Percentiles rank a stretch among this genome's conserved stretches.
These are phyloP conservation scores for Rhagium mordax DNA, from an alignment of 2,888 invertebrate species.

Conservation along the genomic window DNA sequence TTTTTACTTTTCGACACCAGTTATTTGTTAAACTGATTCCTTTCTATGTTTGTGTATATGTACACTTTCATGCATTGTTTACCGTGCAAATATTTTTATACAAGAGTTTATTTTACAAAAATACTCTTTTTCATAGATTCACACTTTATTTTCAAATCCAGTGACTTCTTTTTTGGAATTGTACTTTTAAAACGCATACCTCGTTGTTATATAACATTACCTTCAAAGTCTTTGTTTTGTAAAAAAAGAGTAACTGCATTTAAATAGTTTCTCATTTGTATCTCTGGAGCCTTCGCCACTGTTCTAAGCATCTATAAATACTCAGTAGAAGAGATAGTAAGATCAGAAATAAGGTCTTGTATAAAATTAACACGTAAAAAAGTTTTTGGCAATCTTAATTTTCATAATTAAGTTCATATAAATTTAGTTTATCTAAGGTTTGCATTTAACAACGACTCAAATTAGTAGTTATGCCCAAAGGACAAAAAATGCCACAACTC, in stretches of 20 bases:
- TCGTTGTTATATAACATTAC: not conserved
- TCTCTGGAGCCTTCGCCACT: not conserved
- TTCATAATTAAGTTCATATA: not conserved
- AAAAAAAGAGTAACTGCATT: not conserved
- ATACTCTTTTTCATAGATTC: not conserved
- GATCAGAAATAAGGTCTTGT: conserved; percentile 15
- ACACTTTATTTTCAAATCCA: not conserved
- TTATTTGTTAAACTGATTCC: not conserved
- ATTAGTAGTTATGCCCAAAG: no score
- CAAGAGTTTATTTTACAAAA: conserved; percentile 5
- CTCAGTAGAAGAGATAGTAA: not conserved
- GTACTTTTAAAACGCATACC: not conserved
- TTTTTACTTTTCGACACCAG: conserved; percentile 8
- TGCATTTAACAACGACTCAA: not conserved
- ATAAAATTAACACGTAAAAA: conserved; percentile 12
- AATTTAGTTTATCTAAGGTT: not conserved
- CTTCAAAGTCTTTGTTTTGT: not conserved
- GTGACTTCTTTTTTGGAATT: not conserved
- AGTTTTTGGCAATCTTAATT: not conserved
- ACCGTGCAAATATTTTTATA: conserved; percentile 12
- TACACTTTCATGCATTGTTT: conserved; percentile 13
- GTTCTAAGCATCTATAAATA: not conserved
- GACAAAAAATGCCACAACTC: no score
- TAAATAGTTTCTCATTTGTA: not conserved
- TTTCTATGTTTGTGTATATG: conserved; percentile 1